Evolutionary conservation across 2,888 invertebrate genomes (phyloP).

Genomic region (Sisyra terminalis): DNA sequence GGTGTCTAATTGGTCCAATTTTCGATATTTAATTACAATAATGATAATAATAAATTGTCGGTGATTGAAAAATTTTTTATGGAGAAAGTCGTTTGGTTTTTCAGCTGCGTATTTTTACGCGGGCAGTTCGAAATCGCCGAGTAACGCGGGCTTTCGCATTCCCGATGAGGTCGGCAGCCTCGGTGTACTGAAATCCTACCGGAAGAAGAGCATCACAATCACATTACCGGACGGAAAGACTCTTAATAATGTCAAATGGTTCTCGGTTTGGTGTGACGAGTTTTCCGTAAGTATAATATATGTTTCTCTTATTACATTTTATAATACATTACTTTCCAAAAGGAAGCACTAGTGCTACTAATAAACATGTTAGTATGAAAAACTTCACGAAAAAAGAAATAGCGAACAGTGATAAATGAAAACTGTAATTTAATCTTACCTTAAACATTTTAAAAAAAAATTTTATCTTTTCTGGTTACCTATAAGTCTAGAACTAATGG

Average conservation of each 20-base stretch:
- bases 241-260: slow-evolving; percentile 67
- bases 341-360: too few relatives aligned
- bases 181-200: slow-evolving; percentile 62
- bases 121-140: slow-evolving; percentile 51
- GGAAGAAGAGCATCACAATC: slow-evolving; percentile 66
- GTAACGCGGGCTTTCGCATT: slow-evolving; percentile 51
- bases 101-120: slow-evolving; percentile 85
- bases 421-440: too few relatives aligned
- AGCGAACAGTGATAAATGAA: too few relatives aligned
- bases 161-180: slow-evolving; percentile 71
- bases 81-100: slow-evolving; percentile 19
- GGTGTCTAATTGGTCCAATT: too few relatives aligned
- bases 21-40: too few relatives aligned
- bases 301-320: not conserved
- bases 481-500: too few relatives aligned
- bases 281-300: slow-evolving; percentile 48
- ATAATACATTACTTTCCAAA: not conserved
- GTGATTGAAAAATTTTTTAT: too few relatives aligned
- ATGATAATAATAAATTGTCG: too few relatives aligned
- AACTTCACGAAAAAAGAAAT: too few relatives aligned
- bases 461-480: too few relatives aligned
- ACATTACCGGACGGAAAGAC: slow-evolving; percentile 78
- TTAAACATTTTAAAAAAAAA: too few relatives aligned
- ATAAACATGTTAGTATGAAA: too few relatives aligned
- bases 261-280: slow-evolving; percentile 85